phyloP scores from a whole-genome alignment of 1,140 invertebrate genomes.

The Delia radicum region DNA sequence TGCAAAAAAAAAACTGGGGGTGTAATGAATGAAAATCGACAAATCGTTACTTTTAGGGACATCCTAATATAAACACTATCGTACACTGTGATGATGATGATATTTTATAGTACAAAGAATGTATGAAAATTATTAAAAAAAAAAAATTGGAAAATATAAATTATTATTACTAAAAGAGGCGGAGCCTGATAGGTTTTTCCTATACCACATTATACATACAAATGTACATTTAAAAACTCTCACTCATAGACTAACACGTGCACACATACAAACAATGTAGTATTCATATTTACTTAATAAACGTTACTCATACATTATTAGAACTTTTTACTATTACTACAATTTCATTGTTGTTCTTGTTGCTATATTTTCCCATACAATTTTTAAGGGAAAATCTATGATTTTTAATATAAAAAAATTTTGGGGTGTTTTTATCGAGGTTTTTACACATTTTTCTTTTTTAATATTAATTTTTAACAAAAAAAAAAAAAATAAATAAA shows the following conservation, averaged over 20 bases:
- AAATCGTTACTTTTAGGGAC: no score
- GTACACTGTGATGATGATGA: background rate
- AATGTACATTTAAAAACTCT: background rate
- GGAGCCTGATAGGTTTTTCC: slow-evolving; percentile 25
- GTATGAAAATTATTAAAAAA: slow-evolving; percentile 36
- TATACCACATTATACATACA: slow-evolving; percentile 17
- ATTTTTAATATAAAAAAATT: background rate
- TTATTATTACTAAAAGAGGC: slow-evolving; percentile 33
- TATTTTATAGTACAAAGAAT: background rate
- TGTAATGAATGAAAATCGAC: no score
- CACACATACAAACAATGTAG: background rate
- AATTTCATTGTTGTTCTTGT: background rate
- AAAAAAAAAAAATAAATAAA: no score
- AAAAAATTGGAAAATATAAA: slow-evolving; percentile 51
- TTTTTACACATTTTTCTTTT: no score
- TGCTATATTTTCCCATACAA: background rate
- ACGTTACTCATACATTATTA: background rate
- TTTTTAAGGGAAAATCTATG: background rate
- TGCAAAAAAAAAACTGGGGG: no score
- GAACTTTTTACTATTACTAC: background rate
- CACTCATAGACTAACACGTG: background rate
- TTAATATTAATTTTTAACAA: no score
- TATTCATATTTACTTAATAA: slow-evolving; percentile 5
- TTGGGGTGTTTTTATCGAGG: background rate
- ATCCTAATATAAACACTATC: no score